Evolutionary conservation across 2,888 invertebrate species (phyloP).

Genomic region (Bimastos eiseni): DNA sequence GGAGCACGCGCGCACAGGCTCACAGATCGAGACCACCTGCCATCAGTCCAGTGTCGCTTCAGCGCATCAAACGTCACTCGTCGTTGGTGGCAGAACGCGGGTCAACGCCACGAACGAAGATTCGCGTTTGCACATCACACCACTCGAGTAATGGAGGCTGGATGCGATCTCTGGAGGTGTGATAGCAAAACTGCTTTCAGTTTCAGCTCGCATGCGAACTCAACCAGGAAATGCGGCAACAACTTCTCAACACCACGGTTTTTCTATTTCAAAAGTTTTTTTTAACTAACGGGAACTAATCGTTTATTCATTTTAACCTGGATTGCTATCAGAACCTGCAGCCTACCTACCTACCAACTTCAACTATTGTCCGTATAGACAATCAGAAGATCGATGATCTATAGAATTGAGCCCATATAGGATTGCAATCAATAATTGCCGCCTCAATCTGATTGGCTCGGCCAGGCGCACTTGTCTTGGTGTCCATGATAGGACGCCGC

Average conservation of each 20-base stretch:
- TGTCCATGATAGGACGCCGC: too few relatives aligned
- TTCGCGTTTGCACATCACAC: background rate
- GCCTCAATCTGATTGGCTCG: background rate
- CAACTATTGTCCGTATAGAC: background rate
- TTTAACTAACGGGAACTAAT: too few relatives aligned
- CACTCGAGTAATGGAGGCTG: background rate
- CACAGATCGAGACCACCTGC: conserved; percentile 1
- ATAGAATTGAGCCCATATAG: background rate
- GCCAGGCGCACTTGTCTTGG: background rate
- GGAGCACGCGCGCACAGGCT: background rate
- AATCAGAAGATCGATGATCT: background rate
- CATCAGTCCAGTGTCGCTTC: background rate
- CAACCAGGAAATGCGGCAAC: background rate
- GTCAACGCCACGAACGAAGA: background rate
- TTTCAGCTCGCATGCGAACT: background rate
- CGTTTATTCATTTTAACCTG: too few relatives aligned
- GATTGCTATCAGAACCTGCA: background rate
- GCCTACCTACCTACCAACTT: background rate
- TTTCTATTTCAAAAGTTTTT: background rate
- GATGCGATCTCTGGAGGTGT: background rate
- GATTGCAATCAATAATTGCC: background rate
- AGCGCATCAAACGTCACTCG: background rate
- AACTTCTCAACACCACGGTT: background rate
- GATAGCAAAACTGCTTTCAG: background rate
- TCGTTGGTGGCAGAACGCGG: background rate